Base-by-base conservation (phyloP, 2,888 invertebrate genomes). In the Nymphalis polychloros region DNA sequence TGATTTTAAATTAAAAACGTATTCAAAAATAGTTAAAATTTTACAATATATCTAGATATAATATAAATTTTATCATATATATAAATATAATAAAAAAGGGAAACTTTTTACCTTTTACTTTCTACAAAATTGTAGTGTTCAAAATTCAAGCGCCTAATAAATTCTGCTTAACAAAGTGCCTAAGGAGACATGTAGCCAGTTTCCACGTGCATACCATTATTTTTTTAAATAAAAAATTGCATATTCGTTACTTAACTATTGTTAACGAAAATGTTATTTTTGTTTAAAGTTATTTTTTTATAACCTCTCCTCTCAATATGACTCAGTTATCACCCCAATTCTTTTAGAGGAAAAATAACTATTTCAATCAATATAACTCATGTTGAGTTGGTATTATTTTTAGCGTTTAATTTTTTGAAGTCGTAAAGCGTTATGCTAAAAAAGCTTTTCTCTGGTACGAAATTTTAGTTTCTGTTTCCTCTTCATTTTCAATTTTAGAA, bases 131-230 rank as follows among this genome's bases (percentile, higher is more conserved):
- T 72, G 65, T 62, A 63, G 60, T 65, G 65, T 65, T 68, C 60
- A 68, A 65, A 68, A 65, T 70, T 68, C 57, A 60, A 46, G 59
- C 68, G 70, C 70, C 68, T 72, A 68, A 72, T 72, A 70, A 68
- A 72, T 72, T 72, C 68, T 65, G 60, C 48, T 63, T 46, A 69
- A 67, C 72, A 69, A 69, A 67, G 59, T 64, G 67, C 67, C 49
- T 47, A 35, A 61, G 68, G 65, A 23, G 52, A 52, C 71, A 63
- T 66, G 68, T 66, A 63, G 49, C 68, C 71, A 63, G 65, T 59
- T 65, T 63, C 65, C 68, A 66, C 71, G 71, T 71, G 60, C 60
- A 63, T 63, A 50, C 65, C 71, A 71, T 71, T 53, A 62, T 64
- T 68, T 67, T 64, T 20, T 59, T 53, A 59, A 67, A 63, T 66